Evolutionary conservation across 2,113 vertebrate genomes (phyloP).

Genomic region (Atrichornis clamosus): DNA sequence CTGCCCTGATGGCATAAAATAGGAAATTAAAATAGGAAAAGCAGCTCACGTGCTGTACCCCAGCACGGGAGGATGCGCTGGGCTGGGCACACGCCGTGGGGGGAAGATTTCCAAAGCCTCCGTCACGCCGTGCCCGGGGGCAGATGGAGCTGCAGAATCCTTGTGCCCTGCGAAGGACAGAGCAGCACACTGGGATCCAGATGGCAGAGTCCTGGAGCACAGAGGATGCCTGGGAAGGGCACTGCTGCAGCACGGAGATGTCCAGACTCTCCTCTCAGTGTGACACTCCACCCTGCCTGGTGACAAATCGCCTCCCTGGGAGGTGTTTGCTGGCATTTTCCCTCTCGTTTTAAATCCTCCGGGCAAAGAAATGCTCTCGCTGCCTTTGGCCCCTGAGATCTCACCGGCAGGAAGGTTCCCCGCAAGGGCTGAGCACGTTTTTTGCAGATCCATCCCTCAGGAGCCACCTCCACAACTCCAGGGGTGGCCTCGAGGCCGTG

Average conservation of each 20-base stretch:
- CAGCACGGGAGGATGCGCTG: rapidly evolving
- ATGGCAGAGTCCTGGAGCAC: background rate
- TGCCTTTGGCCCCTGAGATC: background rate
- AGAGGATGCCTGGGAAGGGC: background rate
- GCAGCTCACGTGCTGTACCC: background rate
- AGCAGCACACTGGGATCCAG: background rate
- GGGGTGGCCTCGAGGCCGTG: rapidly evolving
- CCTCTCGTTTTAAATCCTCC: background rate
- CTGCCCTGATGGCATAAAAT: background rate
- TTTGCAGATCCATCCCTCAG: background rate
- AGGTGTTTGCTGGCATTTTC: background rate
- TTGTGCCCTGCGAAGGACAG: background rate
- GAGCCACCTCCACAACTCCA: background rate
- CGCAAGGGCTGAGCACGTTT: rapidly evolving
- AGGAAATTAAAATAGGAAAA: background rate
- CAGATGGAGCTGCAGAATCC: background rate
- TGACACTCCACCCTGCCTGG: background rate
- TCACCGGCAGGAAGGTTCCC: background rate
- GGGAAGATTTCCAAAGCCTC: background rate
- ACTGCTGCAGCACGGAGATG: background rate
- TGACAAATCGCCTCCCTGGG: background rate
- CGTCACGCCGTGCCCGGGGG: rapidly evolving
- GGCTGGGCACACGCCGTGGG: rapidly evolving
- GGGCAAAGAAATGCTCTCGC: background rate
- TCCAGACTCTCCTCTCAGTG: background rate